Evolutionary conservation across 2,888 invertebrate species (phyloP).

Genomic region (Syrphus vitripennis): DNA sequence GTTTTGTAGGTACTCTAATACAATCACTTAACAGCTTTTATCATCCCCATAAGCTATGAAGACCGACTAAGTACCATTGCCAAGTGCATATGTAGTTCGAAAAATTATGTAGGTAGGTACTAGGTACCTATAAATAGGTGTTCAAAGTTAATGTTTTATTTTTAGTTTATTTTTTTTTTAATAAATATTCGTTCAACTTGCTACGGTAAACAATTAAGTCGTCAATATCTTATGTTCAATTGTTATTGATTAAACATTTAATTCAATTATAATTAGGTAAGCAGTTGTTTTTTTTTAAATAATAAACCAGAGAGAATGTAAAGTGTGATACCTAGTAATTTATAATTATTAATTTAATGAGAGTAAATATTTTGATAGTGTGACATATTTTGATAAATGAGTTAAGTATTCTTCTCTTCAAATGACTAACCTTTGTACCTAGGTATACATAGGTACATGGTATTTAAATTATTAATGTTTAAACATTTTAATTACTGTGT

Average conservation of each 20-base stretch:
- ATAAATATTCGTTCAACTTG: not conserved
- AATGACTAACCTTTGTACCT: too few species aligned
- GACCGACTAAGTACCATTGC: too few species aligned
- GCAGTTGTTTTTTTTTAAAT: not conserved
- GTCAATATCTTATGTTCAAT: conserved; percentile 25
- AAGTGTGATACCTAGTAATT: conserved; percentile 11
- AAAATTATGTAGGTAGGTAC: too few species aligned
- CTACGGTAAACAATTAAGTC: conserved; percentile 3
- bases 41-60: too few species aligned
- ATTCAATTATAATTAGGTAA: not conserved
- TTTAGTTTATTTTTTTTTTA: too few species aligned
- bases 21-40: not conserved
- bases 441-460: too few species aligned
- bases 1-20: not conserved
- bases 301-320: not conserved
- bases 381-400: conserved; percentile 41
- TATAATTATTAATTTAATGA: conserved; percentile 14
- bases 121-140: too few species aligned
- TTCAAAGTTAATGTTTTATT: too few species aligned
- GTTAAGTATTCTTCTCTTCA: not conserved
- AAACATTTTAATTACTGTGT: too few species aligned
- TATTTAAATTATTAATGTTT: too few species aligned
- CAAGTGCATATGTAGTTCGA: too few species aligned
- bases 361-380: conserved; percentile 5
- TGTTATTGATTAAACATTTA: conserved; percentile 1